These are phyloP conservation scores for Numenius phaeopus DNA, from an alignment of 2,797 vertebrate species.

Conservation along the genomic window DNA sequence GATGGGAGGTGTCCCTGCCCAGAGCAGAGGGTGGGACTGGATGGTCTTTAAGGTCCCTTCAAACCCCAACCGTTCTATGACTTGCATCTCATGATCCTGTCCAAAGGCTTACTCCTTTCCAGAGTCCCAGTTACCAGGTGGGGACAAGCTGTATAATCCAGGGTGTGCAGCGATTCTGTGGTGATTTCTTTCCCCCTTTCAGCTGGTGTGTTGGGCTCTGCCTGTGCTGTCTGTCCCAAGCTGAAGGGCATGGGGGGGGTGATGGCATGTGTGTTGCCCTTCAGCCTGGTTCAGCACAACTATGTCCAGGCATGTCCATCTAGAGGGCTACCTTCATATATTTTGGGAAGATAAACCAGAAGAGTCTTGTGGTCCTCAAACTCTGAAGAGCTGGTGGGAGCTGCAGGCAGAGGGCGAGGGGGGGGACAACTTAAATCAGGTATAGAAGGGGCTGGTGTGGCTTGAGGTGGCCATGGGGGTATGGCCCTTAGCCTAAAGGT, in stretches of 20 bases:
- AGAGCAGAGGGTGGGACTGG: neutral
- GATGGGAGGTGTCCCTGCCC: neutral
- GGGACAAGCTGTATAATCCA: neutral
- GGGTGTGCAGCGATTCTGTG: neutral
- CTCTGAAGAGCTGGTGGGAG: neutral
- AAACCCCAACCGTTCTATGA: neutral
- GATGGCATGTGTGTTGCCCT: neutral
- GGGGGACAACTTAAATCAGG: neutral
- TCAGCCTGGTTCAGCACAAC: neutral
- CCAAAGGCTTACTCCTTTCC: neutral
- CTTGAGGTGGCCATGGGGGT: neutral
- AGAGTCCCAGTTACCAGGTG: neutral
- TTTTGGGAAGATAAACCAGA: neutral
- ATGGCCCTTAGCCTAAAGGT: neutral
- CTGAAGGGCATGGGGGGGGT: rapidly evolving
- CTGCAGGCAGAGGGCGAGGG: neutral
- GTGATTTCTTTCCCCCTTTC: neutral
- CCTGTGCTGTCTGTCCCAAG: neutral
- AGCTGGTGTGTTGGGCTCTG: neutral
- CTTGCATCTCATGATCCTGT: neutral
- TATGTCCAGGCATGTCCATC: neutral
- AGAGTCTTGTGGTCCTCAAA: neutral
- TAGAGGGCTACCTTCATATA: neutral
- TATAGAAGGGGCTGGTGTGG: neutral
- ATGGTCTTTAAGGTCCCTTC: neutral